phyloP scores from a whole-genome alignment of 1,140 invertebrate genomes.

The Agrypnia vestita region DNA sequence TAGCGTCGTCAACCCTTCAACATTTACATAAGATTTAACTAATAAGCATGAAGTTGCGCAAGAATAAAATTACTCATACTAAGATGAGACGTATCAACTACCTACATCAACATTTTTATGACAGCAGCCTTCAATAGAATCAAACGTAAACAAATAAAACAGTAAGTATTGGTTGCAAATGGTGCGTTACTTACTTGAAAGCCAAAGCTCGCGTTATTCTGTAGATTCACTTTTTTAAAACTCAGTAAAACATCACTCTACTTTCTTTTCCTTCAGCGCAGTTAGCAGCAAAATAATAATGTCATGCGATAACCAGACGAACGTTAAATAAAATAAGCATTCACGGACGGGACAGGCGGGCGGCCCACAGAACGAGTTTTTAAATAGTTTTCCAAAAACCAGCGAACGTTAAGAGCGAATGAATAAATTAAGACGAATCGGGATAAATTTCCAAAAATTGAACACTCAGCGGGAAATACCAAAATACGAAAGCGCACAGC shows the following conservation, averaged over 20 bases:
- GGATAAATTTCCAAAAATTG: slow-evolving; percentile 1
- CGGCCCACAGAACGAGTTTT: slow-evolving; percentile 11
- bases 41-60: not conserved
- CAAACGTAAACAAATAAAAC: slow-evolving; percentile 12
- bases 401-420: not conserved
- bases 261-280: too few species aligned
- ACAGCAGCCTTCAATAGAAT: not conserved
- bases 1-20: not conserved
- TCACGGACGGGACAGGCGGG: not conserved
- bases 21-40: not conserved
- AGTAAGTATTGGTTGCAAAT: too few species aligned
- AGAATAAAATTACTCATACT: not conserved
- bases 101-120: not conserved
- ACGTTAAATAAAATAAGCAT: not conserved
- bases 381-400: slow-evolving; percentile 14
- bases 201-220: too few species aligned
- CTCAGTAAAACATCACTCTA: too few species aligned
- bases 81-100: too few species aligned
- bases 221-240: too few species aligned
- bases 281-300: too few species aligned
- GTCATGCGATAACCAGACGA: slow-evolving; percentile 28
- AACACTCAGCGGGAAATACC: slow-evolving; percentile 28
- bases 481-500: slow-evolving; percentile 21
- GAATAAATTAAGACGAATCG: slow-evolving; percentile 27
- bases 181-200: too few species aligned